Evolutionary conservation across 2,797 vertebrate genomes (phyloP).

Genomic region (Triplophysa yarkandensis): DNA sequence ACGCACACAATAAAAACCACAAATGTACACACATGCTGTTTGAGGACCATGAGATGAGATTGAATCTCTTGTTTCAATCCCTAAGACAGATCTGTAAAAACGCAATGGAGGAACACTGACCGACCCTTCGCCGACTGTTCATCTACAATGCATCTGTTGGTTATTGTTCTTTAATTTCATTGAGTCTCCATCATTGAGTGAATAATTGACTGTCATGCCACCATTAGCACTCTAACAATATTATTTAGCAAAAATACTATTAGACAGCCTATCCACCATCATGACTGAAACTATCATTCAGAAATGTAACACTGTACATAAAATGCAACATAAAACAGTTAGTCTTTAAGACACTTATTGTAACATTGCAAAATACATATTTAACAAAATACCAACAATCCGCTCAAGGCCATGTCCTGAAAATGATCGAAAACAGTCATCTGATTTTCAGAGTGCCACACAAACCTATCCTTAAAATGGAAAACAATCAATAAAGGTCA

Average conservation of each 20-base stretch:
- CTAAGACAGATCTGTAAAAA: neutral
- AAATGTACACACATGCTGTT: conserved; percentile 29
- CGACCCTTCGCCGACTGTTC: neutral
- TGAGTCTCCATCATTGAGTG: neutral
- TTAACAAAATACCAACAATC: neutral
- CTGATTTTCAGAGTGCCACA: neutral
- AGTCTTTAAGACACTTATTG: neutral
- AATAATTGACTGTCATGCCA: neutral
- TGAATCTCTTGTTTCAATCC: conserved; percentile 13
- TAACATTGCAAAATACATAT: neutral
- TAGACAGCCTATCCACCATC: no score
- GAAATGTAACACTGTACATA: neutral
- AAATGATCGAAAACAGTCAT: neutral
- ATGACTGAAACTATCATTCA: neutral
- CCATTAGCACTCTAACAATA: neutral
- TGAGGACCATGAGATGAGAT: conserved; percentile 11
- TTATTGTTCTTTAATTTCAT: neutral
- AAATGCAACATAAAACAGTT: neutral
- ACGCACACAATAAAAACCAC: conserved; percentile 17
- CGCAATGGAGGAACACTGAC: neutral
- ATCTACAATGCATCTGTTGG: neutral
- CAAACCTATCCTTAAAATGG: neutral
- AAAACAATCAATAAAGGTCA: no score
- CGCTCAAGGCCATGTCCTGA: no score
- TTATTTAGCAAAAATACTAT: neutral